Evolutionary conservation across 1,140 invertebrate species (phyloP).

Genomic region (Lepidurus couesii): DNA sequence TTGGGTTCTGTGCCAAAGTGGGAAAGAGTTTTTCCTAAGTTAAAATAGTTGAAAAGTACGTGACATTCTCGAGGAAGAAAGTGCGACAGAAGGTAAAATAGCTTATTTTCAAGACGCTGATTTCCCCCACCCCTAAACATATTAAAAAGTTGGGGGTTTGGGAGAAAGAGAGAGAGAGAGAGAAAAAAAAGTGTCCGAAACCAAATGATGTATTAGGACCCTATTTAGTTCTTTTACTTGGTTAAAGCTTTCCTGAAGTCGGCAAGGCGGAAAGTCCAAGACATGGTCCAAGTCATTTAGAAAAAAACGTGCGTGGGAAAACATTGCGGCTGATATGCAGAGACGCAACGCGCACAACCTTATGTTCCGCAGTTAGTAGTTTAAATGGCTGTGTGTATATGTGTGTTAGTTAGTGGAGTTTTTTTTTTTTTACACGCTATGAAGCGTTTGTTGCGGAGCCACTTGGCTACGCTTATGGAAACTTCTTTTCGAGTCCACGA

Average conservation of each 20-base stretch:
- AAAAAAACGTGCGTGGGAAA: conserved; percentile 19
- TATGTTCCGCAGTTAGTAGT: conserved; percentile 4
- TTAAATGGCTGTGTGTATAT: not conserved
- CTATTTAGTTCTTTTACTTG: not conserved
- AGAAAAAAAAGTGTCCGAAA: not conserved
- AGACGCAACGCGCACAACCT: not conserved
- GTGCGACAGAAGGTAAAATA: not conserved
- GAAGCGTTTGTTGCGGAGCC: conserved; percentile 15
- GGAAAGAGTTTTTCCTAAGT: not conserved
- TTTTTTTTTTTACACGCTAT: conserved; percentile 11
- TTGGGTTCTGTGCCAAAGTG: not conserved
- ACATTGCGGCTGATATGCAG: conserved; percentile 14
- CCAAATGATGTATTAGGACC: not conserved
- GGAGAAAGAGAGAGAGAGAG: not conserved
- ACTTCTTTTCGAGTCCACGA: conserved; percentile 15
- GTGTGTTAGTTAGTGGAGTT: not conserved
- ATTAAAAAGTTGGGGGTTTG: not conserved
- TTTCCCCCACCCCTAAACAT: too few species aligned
- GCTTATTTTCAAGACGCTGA: too few species aligned
- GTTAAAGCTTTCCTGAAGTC: not conserved
- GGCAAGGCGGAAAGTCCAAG: not conserved
- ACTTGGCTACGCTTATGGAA: conserved; percentile 21
- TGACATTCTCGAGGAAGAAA: not conserved
- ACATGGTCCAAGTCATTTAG: not conserved
- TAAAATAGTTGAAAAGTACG: not conserved